Conservation (phyloP, 1,140 invertebrate species). For the Neodiprion lecontei region DNA sequence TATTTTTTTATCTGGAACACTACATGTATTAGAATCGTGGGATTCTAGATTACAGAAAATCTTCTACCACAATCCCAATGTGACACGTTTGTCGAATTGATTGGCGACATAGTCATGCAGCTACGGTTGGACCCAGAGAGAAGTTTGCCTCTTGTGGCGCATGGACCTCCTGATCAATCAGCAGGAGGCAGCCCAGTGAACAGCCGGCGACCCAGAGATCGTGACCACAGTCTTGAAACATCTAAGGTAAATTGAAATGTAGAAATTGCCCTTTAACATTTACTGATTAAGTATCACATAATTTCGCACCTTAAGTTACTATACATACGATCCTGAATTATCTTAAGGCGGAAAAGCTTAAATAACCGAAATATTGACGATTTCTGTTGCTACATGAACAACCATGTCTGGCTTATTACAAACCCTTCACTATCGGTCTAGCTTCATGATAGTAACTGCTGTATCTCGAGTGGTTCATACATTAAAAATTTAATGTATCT, state of each 20-base stretch:
- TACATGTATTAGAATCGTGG: constrained; percentile 18
- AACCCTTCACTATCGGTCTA: background rate
- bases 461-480: background rate
- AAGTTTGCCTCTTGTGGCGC: constrained; percentile 69
- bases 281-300: constrained; percentile 15
- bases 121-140: constrained; percentile 79
- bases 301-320: constrained; percentile 12
- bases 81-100: constrained; percentile 80
- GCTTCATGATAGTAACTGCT: background rate
- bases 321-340: background rate
- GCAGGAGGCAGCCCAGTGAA: constrained; percentile 61
- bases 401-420: background rate
- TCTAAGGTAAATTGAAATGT: constrained; percentile 49
- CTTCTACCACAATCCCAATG: constrained; percentile 82
- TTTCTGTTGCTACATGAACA: background rate
- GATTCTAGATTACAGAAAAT: constrained; percentile 78
- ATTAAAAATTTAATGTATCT: constrained; percentile 4
- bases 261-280: constrained; percentile 11
- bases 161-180: constrained; percentile 58
- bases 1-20: constrained; percentile 21
- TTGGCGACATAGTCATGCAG: constrained; percentile 85
- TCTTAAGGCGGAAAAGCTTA: background rate
- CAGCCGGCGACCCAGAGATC: constrained; percentile 60
- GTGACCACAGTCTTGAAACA: constrained; percentile 60
- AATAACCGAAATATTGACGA: background rate